A percentile compares a stretch with the other conserved stretches of the same genome.
phyloP scores from a whole-genome alignment of 2,113 vertebrate species.

The Gopherus evgoodei region DNA sequence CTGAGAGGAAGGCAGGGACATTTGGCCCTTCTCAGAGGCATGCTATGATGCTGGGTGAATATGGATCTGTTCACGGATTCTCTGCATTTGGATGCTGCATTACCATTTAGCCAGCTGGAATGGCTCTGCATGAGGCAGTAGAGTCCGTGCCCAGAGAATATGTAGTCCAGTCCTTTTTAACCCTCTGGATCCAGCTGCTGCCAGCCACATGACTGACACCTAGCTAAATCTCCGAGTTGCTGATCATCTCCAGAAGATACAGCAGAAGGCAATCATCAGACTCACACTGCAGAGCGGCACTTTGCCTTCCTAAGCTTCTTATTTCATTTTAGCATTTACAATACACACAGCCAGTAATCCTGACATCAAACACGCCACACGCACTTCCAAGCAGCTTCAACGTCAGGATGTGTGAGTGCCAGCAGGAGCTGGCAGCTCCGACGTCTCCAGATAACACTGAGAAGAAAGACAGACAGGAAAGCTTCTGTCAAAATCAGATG shows the following conservation, averaged over 20 bases:
- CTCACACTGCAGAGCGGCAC: constrained; percentile 38
- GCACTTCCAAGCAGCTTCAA: constrained; percentile 46
- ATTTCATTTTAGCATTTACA: constrained; percentile 75
- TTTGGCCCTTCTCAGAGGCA: background rate
- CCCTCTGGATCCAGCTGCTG: background rate
- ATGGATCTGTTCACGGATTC: background rate
- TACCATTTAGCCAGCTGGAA: background rate
- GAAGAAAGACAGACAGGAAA: constrained; percentile 19
- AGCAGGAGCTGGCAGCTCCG: constrained; percentile 65
- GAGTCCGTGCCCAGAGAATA: background rate
- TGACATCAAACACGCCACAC: constrained; percentile 72
- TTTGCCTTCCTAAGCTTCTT: constrained; percentile 76
- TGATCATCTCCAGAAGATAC: background rate
- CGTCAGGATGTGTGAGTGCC: constrained; percentile 43
- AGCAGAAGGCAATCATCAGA: constrained; percentile 34
- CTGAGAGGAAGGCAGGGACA: background rate
- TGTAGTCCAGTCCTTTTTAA: background rate
- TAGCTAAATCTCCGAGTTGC: background rate
- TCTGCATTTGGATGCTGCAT: background rate
- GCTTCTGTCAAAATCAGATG: background rate
- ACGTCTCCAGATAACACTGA: constrained; percentile 13
- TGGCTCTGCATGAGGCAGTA: background rate
- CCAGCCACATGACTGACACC: background rate
- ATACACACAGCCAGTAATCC: constrained; percentile 72
- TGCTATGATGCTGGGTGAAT: background rate